Conservation (phyloP, 2,888 invertebrate genomes). For the Standfussiana lucernea region DNA sequence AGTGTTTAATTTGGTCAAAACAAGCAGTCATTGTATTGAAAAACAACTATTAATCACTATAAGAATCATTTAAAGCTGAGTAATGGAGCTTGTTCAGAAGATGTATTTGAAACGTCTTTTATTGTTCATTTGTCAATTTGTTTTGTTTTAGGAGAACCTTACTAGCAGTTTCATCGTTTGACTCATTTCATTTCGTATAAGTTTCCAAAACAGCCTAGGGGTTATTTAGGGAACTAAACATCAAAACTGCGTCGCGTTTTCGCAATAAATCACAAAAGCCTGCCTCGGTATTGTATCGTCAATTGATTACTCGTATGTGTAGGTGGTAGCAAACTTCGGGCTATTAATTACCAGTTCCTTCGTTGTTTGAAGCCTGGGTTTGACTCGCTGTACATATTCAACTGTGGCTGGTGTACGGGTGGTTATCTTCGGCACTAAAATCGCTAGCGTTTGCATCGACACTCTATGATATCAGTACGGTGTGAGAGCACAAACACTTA, state of each 20-base stretch:
- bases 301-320: conserved; percentile 44
- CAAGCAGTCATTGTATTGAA: conserved; percentile 55
- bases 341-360: conserved; percentile 35
- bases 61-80: conserved; percentile 59
- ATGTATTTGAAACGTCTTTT: conserved; percentile 44
- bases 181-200: conserved; percentile 32
- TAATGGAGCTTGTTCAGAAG: conserved; percentile 53
- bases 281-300: conserved; percentile 27
- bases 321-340: conserved; percentile 30
- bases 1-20: conserved; percentile 64
- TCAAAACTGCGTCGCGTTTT: conserved; percentile 21
- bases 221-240: conserved; percentile 37
- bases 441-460: conserved; percentile 76
- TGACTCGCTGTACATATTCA: conserved; percentile 22
- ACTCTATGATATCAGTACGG: conserved; percentile 54
- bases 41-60: conserved; percentile 62
- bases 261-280: conserved; percentile 41
- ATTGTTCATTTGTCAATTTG: conserved; percentile 42
- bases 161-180: conserved; percentile 19
- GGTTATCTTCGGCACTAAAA: conserved; percentile 72
- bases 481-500: conserved; percentile 32
- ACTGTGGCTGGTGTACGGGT: conserved; percentile 38
- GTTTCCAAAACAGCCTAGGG: conserved; percentile 16
- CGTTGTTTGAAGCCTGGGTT: conserved; percentile 26
- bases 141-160: conserved; percentile 31